A percentile compares a stretch with the other conserved stretches of the same genome.
Evolutionary conservation across 2,888 invertebrate species (phyloP).

Genomic region (Pseudococcus jackbeardsleyi): DNA sequence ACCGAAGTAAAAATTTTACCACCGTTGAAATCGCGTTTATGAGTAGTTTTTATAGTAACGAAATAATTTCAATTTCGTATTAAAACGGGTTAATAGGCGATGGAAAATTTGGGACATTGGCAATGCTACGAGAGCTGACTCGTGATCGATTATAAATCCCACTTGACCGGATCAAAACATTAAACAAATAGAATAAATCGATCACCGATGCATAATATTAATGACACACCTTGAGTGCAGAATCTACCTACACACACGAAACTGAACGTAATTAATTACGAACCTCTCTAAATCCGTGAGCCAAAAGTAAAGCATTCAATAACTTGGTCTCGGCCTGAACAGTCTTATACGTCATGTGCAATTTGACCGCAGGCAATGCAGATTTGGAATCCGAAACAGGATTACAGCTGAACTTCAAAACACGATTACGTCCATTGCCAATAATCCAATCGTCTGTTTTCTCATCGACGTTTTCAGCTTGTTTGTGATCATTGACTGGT

Average conservation of each 20-base stretch:
- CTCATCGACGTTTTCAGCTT: constrained; percentile 2
- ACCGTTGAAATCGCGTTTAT: neutral
- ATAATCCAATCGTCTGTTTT: constrained; percentile 65
- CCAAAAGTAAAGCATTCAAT: constrained; percentile 80
- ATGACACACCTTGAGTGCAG: neutral
- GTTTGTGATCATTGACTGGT: neutral
- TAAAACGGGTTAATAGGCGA: neutral
- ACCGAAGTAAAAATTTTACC: neutral
- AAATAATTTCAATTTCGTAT: neutral
- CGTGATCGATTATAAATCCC: too few relatives aligned
- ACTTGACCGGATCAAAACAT: neutral
- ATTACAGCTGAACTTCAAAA: constrained; percentile 64
- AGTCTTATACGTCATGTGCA: constrained; percentile 84
- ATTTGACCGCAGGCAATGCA: constrained; percentile 74
- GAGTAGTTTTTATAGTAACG: neutral
- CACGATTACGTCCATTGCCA: constrained; percentile 64
- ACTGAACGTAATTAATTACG: constrained; percentile 66
- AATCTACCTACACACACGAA: constrained; percentile 29
- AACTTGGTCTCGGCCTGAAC: constrained; percentile 87
- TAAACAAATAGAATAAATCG: neutral
- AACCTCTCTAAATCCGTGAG: constrained; percentile 83
- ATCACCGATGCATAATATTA: neutral
- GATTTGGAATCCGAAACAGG: constrained; percentile 66
- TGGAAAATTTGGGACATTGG: neutral
- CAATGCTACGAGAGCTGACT: neutral